These are phyloP conservation scores for Neogale vison DNA, from an alignment of 2,113 vertebrate genomes.

Conservation along the genomic window DNA sequence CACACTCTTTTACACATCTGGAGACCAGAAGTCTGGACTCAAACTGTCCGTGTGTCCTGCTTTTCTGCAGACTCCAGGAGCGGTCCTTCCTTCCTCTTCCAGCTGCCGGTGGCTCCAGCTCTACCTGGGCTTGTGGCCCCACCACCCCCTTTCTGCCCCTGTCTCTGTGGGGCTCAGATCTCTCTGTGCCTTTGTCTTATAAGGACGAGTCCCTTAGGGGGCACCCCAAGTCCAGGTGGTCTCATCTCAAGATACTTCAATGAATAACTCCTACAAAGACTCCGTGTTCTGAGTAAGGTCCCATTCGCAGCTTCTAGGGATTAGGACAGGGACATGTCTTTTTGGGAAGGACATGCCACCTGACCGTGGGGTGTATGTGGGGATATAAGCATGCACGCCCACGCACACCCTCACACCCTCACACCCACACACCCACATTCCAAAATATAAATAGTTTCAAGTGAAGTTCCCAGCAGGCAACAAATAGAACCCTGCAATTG, in stretches of 20 bases:
- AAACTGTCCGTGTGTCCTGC: fast-evolving
- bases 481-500: neutral
- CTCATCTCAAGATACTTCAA: neutral
- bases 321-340: neutral
- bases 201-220: neutral
- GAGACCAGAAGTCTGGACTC: neutral
- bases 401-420: neutral
- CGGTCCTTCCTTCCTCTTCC: fast-evolving
- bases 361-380: neutral
- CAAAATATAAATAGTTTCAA: neutral
- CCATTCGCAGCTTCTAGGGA: neutral
- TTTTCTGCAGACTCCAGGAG: fast-evolving
- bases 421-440: fast-evolving
- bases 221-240: too few relatives aligned
- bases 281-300: neutral
- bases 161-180: neutral
- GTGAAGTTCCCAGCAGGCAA: neutral
- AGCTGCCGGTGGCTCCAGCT: fast-evolving
- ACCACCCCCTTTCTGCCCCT: fast-evolving
- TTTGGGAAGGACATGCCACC: too few relatives aligned
- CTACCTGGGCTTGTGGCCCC: neutral
- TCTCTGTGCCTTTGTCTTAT: neutral
- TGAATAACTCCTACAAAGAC: neutral
- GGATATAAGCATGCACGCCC: neutral
- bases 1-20: neutral